Evolutionary conservation across 2,113 vertebrate genomes (phyloP).

Genomic region (Scytalopus superciliaris): DNA sequence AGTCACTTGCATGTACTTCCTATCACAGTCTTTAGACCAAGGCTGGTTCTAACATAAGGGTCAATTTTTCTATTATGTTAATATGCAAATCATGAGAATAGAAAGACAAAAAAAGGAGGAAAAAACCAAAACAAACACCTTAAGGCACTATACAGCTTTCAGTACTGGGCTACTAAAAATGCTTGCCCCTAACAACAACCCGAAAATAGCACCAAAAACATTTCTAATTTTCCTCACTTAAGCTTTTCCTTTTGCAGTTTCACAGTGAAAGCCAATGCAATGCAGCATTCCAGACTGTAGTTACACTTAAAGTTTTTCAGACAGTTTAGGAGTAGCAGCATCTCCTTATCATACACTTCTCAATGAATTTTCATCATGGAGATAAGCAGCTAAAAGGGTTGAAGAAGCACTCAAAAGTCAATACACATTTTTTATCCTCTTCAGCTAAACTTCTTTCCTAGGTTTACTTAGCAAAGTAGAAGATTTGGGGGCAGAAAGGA

Average conservation of each 20-base stretch:
- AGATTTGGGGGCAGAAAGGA: not conserved
- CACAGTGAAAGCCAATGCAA: not conserved
- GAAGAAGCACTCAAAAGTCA: not conserved
- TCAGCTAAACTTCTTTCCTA: not conserved
- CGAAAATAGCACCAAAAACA: not conserved
- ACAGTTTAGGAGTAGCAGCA: not conserved
- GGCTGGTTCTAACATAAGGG: not conserved
- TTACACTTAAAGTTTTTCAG: not conserved
- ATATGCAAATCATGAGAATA: not conserved
- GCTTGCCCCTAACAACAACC: not conserved
- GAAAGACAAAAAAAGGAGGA: not conserved
- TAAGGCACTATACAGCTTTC: not conserved
- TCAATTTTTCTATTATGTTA: not conserved
- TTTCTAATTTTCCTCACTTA: not conserved
- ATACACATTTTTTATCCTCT: not conserved
- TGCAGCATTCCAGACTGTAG: not conserved
- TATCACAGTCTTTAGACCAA: not conserved
- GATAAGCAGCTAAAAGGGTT: constrained; percentile 9
- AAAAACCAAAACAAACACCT: not conserved
- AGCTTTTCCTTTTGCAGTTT: not conserved
- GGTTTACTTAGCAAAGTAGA: constrained; percentile 10
- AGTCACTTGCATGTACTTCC: not conserved
- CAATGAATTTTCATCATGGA: not conserved
- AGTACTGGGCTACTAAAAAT: not conserved
- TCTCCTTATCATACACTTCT: not conserved